Conservation (phyloP, 2,888 invertebrate genomes). For the Adineta ricciae region DNA sequence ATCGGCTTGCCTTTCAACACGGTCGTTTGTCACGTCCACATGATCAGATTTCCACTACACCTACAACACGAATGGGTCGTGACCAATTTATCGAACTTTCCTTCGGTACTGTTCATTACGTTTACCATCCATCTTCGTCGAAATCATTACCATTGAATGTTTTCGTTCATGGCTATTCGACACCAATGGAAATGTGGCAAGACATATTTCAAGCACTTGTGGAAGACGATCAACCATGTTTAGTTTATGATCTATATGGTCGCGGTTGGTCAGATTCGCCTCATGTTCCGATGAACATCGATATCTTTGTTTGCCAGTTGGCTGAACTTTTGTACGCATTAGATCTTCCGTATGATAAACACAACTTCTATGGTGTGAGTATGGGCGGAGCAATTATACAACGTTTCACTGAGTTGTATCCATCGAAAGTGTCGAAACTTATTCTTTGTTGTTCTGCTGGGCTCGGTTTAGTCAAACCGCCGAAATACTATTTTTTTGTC, state of each 20-base stretch:
- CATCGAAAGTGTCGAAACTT: neutral
- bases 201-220: neutral
- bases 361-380: constrained; percentile 9
- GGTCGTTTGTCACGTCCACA: neutral
- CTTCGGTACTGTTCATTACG: neutral
- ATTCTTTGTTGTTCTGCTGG: constrained; percentile 12
- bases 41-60: neutral
- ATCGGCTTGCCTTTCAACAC: neutral
- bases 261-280: constrained; percentile 18
- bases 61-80: neutral
- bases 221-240: neutral
- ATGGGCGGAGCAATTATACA: constrained; percentile 19
- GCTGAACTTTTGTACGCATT: constrained; percentile 2
- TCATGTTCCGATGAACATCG: neutral
- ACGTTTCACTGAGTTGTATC: neutral
- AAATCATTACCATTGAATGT: neutral
- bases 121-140: neutral
- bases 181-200: neutral
- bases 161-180: constrained; percentile 6
- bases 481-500: neutral
- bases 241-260: constrained; percentile 11
- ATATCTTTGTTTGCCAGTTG: neutral
- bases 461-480: neutral
- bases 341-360: neutral
- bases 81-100: neutral